Base-by-base conservation (phyloP, 2,113 vertebrate genomes). In the Aythya baeri region DNA sequence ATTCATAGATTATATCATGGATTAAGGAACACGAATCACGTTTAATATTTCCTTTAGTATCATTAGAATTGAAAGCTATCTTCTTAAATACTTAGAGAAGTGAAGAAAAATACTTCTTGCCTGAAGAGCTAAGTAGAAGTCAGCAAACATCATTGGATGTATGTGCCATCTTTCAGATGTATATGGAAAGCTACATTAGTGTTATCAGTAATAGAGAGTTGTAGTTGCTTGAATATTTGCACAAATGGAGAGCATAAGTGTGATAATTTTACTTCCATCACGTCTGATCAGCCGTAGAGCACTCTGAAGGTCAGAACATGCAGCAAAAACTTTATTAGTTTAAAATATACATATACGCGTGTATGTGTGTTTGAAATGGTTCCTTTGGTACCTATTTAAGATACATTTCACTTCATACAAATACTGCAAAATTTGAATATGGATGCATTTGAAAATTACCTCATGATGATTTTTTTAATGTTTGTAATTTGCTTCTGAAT, bases 401-500 rank as follows among this genome's bases (percentile, higher is more conserved):
- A 46, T 50, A 17, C 2, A 22, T 76, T 84, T 82, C 27, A 34
- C 26, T 77, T 41, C 14, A 29, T 59, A 54, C 1, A 88, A 83
- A 87, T 54, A 65, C 34, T 43, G 17, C 43, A 82, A n/a, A 83
- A 73, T 54, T 70, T 21, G 1, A 88, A 86, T 73, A 70, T 58
- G 54, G 32, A 29, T 77, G 52, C 18, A 63, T 74, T 80, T 88
- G 50, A 57, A 73, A 83, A 67, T 76, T 50, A n/a, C 29, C 13
- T 88, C 26, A 5, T 73, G 21, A 17, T 66, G 3, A 4, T 17
- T 81, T 73, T 59, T 73, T 55, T 75, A 57, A 36, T 73, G 31
- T 73, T 85, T 83, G 4, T 11, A 70, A 63, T 79, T 94, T 79
- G 17, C 31, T 73, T 85, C 58, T 66, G 41, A 76, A 82, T 75